Conservation (phyloP, 1,140 invertebrate species). For the Aethina tumida region DNA sequence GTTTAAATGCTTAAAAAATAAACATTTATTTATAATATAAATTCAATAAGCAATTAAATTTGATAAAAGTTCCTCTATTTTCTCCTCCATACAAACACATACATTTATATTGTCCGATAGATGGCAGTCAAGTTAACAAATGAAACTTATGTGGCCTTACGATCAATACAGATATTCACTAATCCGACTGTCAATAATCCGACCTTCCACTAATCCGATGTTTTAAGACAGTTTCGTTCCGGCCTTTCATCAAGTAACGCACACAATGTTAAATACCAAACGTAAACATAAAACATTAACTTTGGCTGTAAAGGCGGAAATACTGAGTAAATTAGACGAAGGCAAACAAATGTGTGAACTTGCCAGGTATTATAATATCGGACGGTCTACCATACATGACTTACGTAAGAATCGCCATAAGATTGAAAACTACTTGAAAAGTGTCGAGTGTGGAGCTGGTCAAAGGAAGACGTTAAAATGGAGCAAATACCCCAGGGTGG, state of each 20-base stretch:
- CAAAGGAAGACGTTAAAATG: constrained; percentile 26
- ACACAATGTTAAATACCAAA: constrained; percentile 12
- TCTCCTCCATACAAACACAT: too few species aligned
- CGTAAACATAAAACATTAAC: constrained; percentile 27
- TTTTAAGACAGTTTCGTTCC: background rate
- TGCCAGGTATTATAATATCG: constrained; percentile 15
- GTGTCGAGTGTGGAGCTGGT: constrained; percentile 20
- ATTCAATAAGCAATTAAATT: too few species aligned
- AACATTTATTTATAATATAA: too few species aligned
- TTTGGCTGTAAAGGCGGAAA: constrained; percentile 22
- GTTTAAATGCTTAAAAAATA: too few species aligned
- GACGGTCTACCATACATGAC: constrained; percentile 24
- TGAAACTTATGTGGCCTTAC: too few species aligned
- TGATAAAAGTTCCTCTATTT: too few species aligned
- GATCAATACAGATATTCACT: too few species aligned
- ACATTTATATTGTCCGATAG: too few species aligned
- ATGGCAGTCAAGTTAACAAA: too few species aligned
- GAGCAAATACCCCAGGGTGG: constrained; percentile 26
- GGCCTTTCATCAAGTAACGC: background rate
- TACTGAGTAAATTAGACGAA: background rate
- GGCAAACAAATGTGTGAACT: constrained; percentile 3
- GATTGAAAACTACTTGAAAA: constrained; percentile 23
- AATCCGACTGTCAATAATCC: constrained; percentile 3
- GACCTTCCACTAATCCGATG: constrained; percentile 2
- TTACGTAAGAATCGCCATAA: constrained; percentile 20